Evolutionary conservation across 2,888 invertebrate species (phyloP), one percentile per base, ranked within the genome.

Genomic region (Myathropa florea): DNA sequence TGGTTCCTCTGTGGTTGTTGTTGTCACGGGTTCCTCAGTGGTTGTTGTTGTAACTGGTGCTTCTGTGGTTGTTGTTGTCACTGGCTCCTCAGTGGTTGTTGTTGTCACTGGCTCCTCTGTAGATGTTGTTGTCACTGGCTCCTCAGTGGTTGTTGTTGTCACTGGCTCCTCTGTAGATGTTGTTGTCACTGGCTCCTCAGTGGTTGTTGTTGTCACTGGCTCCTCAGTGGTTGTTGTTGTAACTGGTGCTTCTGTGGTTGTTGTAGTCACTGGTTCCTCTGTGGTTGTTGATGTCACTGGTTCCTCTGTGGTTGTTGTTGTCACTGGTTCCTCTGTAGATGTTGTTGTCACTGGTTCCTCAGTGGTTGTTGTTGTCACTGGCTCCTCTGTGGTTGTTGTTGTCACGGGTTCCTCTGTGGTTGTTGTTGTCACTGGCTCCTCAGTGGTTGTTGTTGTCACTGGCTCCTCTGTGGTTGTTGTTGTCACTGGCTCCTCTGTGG

Each of bases 361-460:
- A n/a, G 53, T 55, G 2, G 36, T 28, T 70, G 68, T 30, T 55
- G 59, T 46, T 28, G 61, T 3, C 39, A 2, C 10, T 46, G 73
- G 57, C 14, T 26, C 36, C 4, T 36, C 23, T 4, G 68, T 76
- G n/a, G 67, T n/a, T 14, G 60, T 30, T 4, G 36, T 65, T 21
- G 18, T 21, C 26, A 12, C n/a, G 21, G 46, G 14, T 4, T 3
- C 46, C 3, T 89, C 89, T 6, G 71, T 71, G 24, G 55, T 70
- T n/a, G n/a, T n/a, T n/a, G n/a, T n/a, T n/a, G n/a, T n/a, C n/a
- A n/a, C n/a, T n/a, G n/a, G n/a, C n/a, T 24, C 55, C 7, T 4
- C 9, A 1, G 55, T 3, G 6, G 30, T n/a, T n/a, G n/a, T n/a
- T n/a, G 36, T 65, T 21, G 18, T 21, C 26, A n/a, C n/a, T n/a